Evolutionary conservation across 1,140 invertebrate species (phyloP), one percentile per base, ranked within the genome.

Genomic region (Microvelia longipes): DNA sequence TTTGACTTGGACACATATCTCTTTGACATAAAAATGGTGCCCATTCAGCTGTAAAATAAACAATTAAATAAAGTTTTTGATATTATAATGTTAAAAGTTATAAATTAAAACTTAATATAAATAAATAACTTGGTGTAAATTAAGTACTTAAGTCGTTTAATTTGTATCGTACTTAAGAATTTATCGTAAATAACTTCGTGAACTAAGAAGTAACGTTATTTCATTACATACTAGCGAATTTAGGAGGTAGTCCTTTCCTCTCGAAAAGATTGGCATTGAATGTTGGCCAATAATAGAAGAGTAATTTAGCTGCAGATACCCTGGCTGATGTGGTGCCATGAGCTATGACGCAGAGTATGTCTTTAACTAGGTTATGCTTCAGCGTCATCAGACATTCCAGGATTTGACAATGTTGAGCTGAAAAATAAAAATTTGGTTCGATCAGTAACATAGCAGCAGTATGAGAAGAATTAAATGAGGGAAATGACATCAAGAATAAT

Each of bases 241-340:
- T 95, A 73, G 93, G 90, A 68, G 95, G 87, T 35, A 95, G 84
- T 0, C 90, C 89, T 77, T 92, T 90, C 64, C 94, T 84, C 78
- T 98, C 96, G 76, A 94, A 91, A 1, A 96, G 84, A 76, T 91
- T 91, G 25, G 94, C 90, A 82, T 98, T 96, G 74, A 98, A 91
- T 1, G 95, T 90, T n/a, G 97, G 97, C 96, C 97, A 99, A 79
- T 99, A 99, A 81, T 98, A 95, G 80, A 99, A 98, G 24, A 99
- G 84, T 28, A 99, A 83, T 82, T 98, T 97, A 62, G 94, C 93
- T 24, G 97, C 96, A 1, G 94, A 93, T 66, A 92, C 86, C 71
- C 94, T 82, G 0, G 96, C 92, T 66, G 89, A 87, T 69, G 92
- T 88, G 1, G 96, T 96, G 15, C 97, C 97, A 80, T 98, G 96